Evolutionary conservation across 2,113 vertebrate species (phyloP).

Genomic region (Osmerus eperlanus): DNA sequence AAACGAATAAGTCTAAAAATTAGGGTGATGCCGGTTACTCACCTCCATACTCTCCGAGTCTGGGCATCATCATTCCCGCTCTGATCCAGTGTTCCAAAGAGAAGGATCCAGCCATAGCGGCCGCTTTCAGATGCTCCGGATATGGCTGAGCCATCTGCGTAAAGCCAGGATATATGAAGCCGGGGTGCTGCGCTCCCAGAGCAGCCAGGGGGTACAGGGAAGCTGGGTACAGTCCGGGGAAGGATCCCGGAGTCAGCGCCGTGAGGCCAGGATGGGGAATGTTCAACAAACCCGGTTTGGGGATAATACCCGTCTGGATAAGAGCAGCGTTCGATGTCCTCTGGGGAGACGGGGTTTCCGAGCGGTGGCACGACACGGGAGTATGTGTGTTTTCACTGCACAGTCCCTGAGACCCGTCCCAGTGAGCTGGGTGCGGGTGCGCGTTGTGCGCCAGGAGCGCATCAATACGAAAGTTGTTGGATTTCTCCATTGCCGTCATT

Average conservation of each 20-base stretch:
- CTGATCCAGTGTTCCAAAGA: conserved; percentile 78
- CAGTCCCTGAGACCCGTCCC: conserved; percentile 44
- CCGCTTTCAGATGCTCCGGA: conserved; percentile 75
- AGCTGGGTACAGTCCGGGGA: conserved; percentile 64
- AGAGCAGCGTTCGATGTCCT: conserved; percentile 28
- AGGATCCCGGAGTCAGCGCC: conserved; percentile 56
- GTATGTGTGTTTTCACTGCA: conserved; percentile 47
- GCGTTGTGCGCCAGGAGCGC: conserved; percentile 74
- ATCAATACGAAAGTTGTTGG: conserved; percentile 80
- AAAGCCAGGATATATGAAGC: conserved; percentile 65
- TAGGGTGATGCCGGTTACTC: conserved; percentile 12
- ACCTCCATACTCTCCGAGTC: conserved; percentile 70
- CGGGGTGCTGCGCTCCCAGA: conserved; percentile 65
- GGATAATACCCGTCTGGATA: conserved; percentile 45
- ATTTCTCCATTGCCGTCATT: conserved; percentile 67
- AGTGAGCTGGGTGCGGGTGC: conserved; percentile 45
- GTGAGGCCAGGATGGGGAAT: conserved; percentile 59
- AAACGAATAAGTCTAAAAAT: background rate
- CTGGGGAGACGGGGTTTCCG: conserved; percentile 64
- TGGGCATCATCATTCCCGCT: conserved; percentile 72
- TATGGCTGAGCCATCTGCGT: conserved; percentile 67
- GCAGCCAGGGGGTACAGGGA: conserved; percentile 69
- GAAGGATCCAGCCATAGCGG: conserved; percentile 50
- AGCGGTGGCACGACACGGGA: conserved; percentile 47
- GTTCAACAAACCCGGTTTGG: conserved; percentile 61